A percentile compares a stretch with the other conserved stretches of the same genome.
These are phyloP conservation scores for Drosophila anomalata DNA, from an alignment of 2,888 invertebrate genomes.

Conservation along the genomic window DNA sequence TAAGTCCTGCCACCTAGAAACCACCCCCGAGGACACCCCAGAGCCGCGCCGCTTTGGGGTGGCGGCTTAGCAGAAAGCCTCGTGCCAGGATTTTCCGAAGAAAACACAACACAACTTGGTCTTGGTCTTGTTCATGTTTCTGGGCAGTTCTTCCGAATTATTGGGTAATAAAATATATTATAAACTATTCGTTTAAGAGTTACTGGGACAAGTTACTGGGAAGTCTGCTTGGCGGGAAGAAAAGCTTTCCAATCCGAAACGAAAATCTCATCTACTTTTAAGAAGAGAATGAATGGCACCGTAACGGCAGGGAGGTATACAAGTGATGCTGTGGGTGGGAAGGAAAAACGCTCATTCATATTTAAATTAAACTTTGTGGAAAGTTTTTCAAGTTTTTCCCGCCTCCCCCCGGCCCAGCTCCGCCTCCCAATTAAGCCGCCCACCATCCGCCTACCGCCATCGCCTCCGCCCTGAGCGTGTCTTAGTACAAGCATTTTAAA, in stretches of 20 bases:
- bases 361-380: conserved; percentile 75
- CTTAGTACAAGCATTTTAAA: conserved; percentile 65
- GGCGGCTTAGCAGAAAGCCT: conserved; percentile 2
- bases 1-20: conserved; percentile 14
- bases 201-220: background rate
- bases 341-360: conserved; percentile 60
- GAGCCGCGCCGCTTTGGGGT: background rate
- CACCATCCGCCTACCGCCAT: conserved; percentile 5
- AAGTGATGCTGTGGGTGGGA: background rate
- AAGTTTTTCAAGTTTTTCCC: conserved; percentile 55
- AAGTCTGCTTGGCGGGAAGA: no score
- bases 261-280: conserved; percentile 16
- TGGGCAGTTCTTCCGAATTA: background rate
- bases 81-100: conserved; percentile 13
- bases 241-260: background rate
- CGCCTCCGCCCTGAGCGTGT: background rate
- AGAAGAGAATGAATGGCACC: conserved; percentile 4
- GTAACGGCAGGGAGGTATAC: background rate
- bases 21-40: background rate
- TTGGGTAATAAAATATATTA: background rate
- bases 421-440: conserved; percentile 54
- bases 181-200: background rate
- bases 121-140: no score
- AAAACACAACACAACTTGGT: conserved; percentile 1
- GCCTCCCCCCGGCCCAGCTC: background rate